Evolutionary conservation across 2,113 vertebrate species (phyloP), one percentile per base, ranked within the genome.

Genomic region (Ceyx margarethae): DNA sequence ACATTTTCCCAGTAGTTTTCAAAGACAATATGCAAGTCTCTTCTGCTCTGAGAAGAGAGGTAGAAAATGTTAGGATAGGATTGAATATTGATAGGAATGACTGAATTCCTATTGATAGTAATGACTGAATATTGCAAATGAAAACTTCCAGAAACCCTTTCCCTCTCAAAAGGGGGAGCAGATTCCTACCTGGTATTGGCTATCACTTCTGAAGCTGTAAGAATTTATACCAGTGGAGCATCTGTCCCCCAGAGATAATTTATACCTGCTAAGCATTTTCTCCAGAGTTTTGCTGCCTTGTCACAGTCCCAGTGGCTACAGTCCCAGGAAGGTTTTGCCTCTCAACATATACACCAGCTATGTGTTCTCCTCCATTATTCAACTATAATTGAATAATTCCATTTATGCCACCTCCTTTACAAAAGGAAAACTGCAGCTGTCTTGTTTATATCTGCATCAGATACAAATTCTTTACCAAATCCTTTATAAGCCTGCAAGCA

Each of bases 381-480:
- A 69, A 50, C 80, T 54, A 35, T 35, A 35, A 35, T 35, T 35
- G 35, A 35, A 35, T 35, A 35, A 45, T 57, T 71, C 66, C 23
- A 25, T 73, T 83, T 57, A 74, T 82, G 22, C 40, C 43, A 40
- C 53, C 46, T 91, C 79, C 53, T 72, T 65, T 80, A 22, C 51
- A 85, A 76, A 9, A 53, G 51, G 7, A 76, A 77, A 93, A 66
- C 33, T 40, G 65, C 61, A 79, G 46, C 33, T 76, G 40, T 45
- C 25, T 65, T 64, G 16, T 69, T 85, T 85, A 31, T 74, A 90
- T 81, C 88, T 82, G 48, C 81, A 87, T 76, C 76, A 88, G 40
- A 76, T 54, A 79, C 64, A 58, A 73, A 88, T 94, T 91, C 77
- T 68, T 90, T 79, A 90, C 79, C 57, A 94, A 95, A 87, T 60